Evolutionary conservation across 2,888 invertebrate species (phyloP).

Genomic region (Ethmia dodecea): DNA sequence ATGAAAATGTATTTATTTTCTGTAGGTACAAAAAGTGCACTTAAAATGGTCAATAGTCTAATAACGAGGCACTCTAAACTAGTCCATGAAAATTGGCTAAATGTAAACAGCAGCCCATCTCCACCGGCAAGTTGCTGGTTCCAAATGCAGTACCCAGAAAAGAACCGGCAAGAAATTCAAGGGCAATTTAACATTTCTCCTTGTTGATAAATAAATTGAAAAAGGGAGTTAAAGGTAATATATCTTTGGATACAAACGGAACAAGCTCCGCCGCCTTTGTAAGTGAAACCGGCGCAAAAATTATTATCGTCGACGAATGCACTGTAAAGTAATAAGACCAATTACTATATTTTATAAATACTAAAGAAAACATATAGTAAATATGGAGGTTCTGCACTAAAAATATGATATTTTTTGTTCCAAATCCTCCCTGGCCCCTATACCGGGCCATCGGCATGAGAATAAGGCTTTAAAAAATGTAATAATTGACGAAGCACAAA

Average conservation of each 20-base stretch:
- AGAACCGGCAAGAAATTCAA: not conserved
- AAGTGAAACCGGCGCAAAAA: conserved; percentile 1
- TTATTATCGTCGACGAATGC: conserved; percentile 1
- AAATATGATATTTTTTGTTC: too few relatives aligned
- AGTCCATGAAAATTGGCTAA: not conserved
- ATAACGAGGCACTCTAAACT: not conserved
- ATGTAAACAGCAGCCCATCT: not conserved
- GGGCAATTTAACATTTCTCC: not conserved
- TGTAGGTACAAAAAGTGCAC: not conserved
- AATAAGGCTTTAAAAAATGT: too few relatives aligned
- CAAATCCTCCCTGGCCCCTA: too few relatives aligned
- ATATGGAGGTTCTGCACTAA: too few relatives aligned
- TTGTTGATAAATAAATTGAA: not conserved
- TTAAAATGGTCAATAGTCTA: not conserved
- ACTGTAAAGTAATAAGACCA: conserved; percentile 2
- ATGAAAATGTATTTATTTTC: not conserved
- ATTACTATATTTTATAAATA: too few relatives aligned
- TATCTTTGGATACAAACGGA: not conserved
- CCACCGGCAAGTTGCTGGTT: not conserved
- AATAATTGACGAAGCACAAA: too few relatives aligned
- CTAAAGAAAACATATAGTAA: too few relatives aligned
- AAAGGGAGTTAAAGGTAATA: not conserved
- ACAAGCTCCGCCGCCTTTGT: conserved; percentile 4
- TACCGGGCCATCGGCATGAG: too few relatives aligned
- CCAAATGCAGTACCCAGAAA: not conserved